A percentile compares a stretch with the other conserved stretches of the same genome.
These are phyloP conservation scores for Ceratosolen fusciceps DNA, from an alignment of 1,140 invertebrate species.

Conservation along the genomic window DNA sequence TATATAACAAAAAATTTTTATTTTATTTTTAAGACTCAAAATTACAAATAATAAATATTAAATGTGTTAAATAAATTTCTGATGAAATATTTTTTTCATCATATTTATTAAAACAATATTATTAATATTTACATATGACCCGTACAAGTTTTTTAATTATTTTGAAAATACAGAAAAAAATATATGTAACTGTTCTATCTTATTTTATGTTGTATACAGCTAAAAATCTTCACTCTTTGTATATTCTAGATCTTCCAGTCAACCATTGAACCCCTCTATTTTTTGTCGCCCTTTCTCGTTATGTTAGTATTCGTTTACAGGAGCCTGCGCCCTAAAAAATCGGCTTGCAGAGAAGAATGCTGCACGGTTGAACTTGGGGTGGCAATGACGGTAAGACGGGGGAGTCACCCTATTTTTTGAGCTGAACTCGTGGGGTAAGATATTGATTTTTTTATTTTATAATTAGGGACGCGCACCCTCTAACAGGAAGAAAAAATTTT, in stretches of 20 bases:
- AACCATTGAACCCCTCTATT: constrained; percentile 11
- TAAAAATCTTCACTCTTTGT: constrained; percentile 1
- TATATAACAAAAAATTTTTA: no score
- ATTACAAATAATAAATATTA: no score
- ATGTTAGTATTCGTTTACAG: constrained; percentile 33
- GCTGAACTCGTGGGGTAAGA: constrained; percentile 65
- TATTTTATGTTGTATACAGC: not conserved
- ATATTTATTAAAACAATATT: no score
- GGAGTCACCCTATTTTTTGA: constrained; percentile 70
- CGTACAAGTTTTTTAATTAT: not conserved
- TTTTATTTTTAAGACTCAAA: no score
- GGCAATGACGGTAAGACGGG: constrained; percentile 63
- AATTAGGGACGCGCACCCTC: constrained; percentile 70
- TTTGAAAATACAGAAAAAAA: not conserved
- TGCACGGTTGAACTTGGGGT: constrained; percentile 59
- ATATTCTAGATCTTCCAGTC: constrained; percentile 3
- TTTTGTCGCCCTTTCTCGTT: constrained; percentile 32
- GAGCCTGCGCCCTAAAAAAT: constrained; percentile 55
- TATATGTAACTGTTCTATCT: not conserved
- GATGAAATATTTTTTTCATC: no score
- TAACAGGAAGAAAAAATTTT: constrained; percentile 65
- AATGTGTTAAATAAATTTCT: no score
- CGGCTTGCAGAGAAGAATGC: constrained; percentile 57
- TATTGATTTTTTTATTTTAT: constrained; percentile 74
- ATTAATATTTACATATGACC: no score